Evolutionary conservation across 2,113 vertebrate species (phyloP), one percentile per base, ranked within the genome.

Genomic region (Oreochromis tanganicae): DNA sequence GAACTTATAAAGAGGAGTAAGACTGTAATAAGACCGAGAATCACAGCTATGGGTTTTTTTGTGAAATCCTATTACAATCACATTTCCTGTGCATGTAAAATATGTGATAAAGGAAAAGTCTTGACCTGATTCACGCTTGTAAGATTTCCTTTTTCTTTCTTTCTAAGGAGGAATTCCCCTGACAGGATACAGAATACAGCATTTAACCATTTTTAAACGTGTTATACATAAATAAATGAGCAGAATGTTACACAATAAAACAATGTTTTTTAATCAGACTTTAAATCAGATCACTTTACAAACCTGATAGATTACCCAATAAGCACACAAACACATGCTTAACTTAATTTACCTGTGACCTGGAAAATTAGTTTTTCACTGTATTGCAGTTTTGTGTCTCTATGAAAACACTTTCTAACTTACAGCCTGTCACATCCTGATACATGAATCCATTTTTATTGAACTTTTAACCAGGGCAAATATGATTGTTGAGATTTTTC

Each of bases 31-130:
- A 48, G 21, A 73, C 13, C 0, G 21, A 27, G 21, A 75, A 75
- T 48, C 68, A 1, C 38, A 16, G 66, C n/a, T 71, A 13, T 71
- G 66, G 0, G 0, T 21, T 0, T 71, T 43, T 71, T 7, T 24
- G n/a, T 27, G 13, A 43, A 4, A 71, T 71, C 38, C n/a, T 27
- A 13, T 46, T 71, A 46, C 6, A 38, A 13, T 21, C 34, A 21
- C 63, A 1, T 73, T 41, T 73, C 66, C 38, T 71, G 66, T 71
- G 38, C 21, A 46, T 73, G 66, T 73, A 46, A 75, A 75, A 48
- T 75, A 75, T 29, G 41, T 46, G 24, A 29, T 75, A 48, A 29
- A 75, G 66, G 38, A 73, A 14, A 6, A 27, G 24, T 75, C 41
- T 48, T 75, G 9, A 75, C 21, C 41, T 29, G 68, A 48, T 29